Percentiles rank a stretch among this genome's conserved stretches.
These are phyloP conservation scores for Phocoena phocoena DNA, from an alignment of 2,113 vertebrate genomes.

Conservation along the genomic window DNA sequence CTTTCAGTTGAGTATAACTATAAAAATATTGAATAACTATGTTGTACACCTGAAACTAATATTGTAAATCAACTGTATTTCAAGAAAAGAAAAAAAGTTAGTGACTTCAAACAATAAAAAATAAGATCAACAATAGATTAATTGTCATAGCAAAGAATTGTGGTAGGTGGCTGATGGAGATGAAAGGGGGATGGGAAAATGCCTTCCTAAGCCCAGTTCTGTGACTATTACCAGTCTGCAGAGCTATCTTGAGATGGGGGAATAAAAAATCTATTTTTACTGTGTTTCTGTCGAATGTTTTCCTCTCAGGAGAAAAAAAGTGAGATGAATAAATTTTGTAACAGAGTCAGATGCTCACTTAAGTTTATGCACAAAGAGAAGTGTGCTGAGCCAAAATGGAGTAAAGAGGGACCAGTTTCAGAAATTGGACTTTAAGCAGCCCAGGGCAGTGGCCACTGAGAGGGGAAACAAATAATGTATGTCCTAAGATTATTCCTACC, in stretches of 20 bases:
- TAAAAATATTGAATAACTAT: background rate
- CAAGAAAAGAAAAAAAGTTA: background rate
- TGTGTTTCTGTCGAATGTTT: background rate
- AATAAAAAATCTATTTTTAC: background rate
- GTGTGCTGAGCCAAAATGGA: background rate
- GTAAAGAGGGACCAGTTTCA: background rate
- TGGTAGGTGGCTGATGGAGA: background rate
- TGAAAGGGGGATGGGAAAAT: background rate
- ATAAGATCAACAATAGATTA: background rate
- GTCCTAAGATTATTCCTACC: background rate
- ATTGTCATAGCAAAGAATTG: background rate
- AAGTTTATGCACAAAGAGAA: background rate
- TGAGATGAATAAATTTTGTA: background rate
- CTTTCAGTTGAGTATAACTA: background rate
- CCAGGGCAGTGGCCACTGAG: background rate
- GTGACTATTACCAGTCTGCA: background rate
- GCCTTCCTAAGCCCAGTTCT: background rate
- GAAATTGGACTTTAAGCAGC: background rate
- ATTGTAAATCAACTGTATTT: background rate
- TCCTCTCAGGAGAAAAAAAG: background rate
- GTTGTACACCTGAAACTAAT: background rate
- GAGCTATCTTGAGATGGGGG: background rate
- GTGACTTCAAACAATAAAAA: background rate
- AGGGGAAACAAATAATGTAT: background rate
- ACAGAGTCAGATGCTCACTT: background rate